phyloP scores from a whole-genome alignment of 2,888 invertebrate species.

The Pyrgus malvae region DNA sequence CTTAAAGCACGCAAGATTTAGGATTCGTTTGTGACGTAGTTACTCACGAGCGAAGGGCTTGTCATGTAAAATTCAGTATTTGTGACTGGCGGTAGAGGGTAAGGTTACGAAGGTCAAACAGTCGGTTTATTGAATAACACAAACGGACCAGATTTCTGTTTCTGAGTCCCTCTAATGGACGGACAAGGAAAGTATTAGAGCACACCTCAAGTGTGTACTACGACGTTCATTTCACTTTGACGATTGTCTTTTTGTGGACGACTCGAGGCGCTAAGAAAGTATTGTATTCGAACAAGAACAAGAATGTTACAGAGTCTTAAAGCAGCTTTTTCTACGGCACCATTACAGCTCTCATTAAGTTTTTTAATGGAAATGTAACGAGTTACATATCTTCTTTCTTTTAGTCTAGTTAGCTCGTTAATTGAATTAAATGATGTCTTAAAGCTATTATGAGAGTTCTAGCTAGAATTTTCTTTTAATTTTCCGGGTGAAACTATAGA shows the following conservation, averaged over 20 bases:
- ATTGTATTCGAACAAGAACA: constrained; percentile 24
- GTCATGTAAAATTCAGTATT: constrained; percentile 18
- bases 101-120: constrained; percentile 18
- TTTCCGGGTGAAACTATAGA: constrained; percentile 19
- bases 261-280: constrained; percentile 21
- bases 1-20: neutral
- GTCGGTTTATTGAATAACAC: constrained; percentile 9
- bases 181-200: neutral
- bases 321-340: constrained; percentile 21
- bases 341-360: constrained; percentile 27
- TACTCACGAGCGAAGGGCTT: neutral
- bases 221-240: constrained; percentile 22
- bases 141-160: constrained; percentile 9
- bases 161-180: neutral
- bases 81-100: constrained; percentile 6
- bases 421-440: constrained; percentile 17
- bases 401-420: constrained; percentile 4
- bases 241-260: constrained; percentile 25
- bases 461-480: constrained; percentile 18
- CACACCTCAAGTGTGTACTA: constrained; percentile 16
- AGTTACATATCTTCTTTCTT: constrained; percentile 20
- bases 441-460: constrained; percentile 4
- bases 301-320: constrained; percentile 18
- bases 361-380: constrained; percentile 21
- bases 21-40: neutral